These are phyloP conservation scores for Sinosuthora webbiana DNA, from an alignment of 2,113 vertebrate species.

Conservation along the genomic window DNA sequence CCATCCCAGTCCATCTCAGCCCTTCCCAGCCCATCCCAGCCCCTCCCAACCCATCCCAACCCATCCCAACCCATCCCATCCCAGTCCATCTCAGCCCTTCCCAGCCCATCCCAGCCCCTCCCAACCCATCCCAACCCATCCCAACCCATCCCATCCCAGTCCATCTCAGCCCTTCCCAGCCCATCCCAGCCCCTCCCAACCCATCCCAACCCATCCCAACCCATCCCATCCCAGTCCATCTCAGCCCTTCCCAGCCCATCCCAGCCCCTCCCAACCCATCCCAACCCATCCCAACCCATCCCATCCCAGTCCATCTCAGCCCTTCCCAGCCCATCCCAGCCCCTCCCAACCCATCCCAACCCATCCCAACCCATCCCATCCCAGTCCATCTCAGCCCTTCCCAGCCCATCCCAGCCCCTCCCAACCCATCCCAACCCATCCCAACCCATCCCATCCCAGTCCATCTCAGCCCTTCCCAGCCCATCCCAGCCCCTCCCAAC, in stretches of 20 bases:
- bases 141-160: not conserved
- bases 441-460: not conserved
- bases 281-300: not conserved
- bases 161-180: not conserved
- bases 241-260: not conserved
- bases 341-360: no score
- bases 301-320: not conserved
- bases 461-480: not conserved
- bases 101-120: not conserved
- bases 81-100: not conserved
- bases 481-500: not conserved
- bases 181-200: not conserved
- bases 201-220: not conserved
- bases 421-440: not conserved
- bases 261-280: no score
- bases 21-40: not conserved
- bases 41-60: no score
- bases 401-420: not conserved
- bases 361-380: not conserved
- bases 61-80: not conserved
- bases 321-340: not conserved
- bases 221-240: not conserved
- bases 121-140: not conserved
- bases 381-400: not conserved
- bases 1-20: not conserved